A percentile compares a stretch with the other conserved stretches of the same genome.
Evolutionary conservation across 2,888 invertebrate species (phyloP).

Genomic region (Microplitis manilae): DNA sequence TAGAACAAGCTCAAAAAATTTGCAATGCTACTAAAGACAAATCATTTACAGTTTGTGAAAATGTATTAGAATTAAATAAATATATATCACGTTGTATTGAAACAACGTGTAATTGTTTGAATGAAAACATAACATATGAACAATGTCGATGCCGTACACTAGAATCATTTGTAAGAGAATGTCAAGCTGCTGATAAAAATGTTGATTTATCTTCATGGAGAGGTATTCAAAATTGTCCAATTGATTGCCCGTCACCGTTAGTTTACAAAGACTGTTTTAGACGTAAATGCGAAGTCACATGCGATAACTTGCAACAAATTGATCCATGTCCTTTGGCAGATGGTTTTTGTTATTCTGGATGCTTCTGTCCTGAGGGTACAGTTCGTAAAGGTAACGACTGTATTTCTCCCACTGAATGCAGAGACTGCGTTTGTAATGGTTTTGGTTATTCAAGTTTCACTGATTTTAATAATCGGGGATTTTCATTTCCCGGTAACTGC

Average conservation of each 20-base stretch:
- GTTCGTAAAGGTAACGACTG: slow-evolving; percentile 81
- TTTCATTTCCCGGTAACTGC: slow-evolving; percentile 88
- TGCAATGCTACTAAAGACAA: slow-evolving; percentile 81
- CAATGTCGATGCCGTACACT: slow-evolving; percentile 82
- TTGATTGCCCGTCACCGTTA: slow-evolving; percentile 81
- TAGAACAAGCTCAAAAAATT: slow-evolving; percentile 78
- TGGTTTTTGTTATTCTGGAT: slow-evolving; percentile 83
- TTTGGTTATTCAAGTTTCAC: slow-evolving; percentile 86
- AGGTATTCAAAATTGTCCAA: slow-evolving; percentile 80
- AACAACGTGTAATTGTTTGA: slow-evolving; percentile 82
- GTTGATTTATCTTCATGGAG: slow-evolving; percentile 82
- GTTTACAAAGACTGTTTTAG: slow-evolving; percentile 87
- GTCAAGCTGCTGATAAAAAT: slow-evolving; percentile 77
- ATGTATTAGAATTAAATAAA: slow-evolving; percentile 78
- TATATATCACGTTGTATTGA: slow-evolving; percentile 83
- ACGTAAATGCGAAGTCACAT: slow-evolving; percentile 82
- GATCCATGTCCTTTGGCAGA: slow-evolving; percentile 78
- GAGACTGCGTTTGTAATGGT: slow-evolving; percentile 83
- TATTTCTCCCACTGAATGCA: slow-evolving; percentile 80
- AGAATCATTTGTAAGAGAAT: slow-evolving; percentile 82
- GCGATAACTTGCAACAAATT: slow-evolving; percentile 76
- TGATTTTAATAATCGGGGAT: slow-evolving; percentile 86
- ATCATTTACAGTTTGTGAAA: slow-evolving; percentile 78
- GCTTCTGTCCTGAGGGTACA: slow-evolving; percentile 86
- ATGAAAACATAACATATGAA: slow-evolving; percentile 66